Conservation (phyloP, 2,113 vertebrate species). For the Xiphorhynchus elegans region DNA sequence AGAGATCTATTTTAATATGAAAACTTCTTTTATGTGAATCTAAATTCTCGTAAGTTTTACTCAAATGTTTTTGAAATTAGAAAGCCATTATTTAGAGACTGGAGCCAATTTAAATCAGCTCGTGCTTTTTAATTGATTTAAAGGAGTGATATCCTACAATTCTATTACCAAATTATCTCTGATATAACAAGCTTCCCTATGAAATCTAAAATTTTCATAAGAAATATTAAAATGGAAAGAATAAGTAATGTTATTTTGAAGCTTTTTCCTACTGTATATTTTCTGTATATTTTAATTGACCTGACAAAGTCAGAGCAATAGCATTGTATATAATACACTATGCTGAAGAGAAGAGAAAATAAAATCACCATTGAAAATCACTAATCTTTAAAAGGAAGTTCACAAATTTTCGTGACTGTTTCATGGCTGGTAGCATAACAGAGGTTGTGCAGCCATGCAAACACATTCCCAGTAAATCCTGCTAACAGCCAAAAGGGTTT, state of each 20-base stretch:
- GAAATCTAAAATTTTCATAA: not conserved
- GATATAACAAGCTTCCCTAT: not conserved
- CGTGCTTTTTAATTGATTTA: not conserved
- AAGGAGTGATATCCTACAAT: not conserved
- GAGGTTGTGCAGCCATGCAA: not conserved
- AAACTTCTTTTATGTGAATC: not conserved
- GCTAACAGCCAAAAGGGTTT: not conserved
- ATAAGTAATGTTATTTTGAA: not conserved
- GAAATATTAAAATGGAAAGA: not conserved
- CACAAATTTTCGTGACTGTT: rapidly evolving
- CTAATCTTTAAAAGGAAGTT: not conserved
- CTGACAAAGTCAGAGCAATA: not conserved
- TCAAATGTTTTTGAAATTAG: not conserved
- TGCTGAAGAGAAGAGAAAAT: not conserved
- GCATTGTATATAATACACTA: not conserved
- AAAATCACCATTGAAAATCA: not conserved
- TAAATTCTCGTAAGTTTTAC: not conserved
- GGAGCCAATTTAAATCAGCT: not conserved
- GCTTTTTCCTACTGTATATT: not conserved
- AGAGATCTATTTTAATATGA: not conserved
- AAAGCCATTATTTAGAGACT: not conserved
- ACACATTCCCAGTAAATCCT: not conserved
- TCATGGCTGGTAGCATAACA: not conserved
- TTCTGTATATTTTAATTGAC: not conserved
- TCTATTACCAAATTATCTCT: not conserved